Base-by-base conservation (phyloP, 2,797 vertebrate species). In the Zenarchopterus dispar region DNA sequence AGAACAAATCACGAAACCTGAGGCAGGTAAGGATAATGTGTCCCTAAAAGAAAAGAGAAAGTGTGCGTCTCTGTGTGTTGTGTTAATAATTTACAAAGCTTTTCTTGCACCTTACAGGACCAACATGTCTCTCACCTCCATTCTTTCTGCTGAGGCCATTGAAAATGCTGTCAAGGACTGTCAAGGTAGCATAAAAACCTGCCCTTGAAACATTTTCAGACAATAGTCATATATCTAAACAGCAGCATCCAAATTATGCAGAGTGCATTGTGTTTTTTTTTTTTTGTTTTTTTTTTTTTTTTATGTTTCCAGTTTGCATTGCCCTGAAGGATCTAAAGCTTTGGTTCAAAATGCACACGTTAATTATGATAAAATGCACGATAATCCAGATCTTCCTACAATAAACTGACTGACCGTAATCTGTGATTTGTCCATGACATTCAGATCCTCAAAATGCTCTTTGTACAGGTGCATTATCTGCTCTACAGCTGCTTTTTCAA, bases 131-230 rank as follows among this genome's bases (percentile, higher is more conserved):
- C 94, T 99, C 80, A 95, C 93, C 42, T 96, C 97, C 49, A 83
- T 98, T 67, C 95, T 99, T 48, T 95, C 93, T 23, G 93, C 96
- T 75, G 94, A 95, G 2, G 98, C 95, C 86, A 97, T 99, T n/a
- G 94, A 95, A 28, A 96, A 95, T 31, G 98, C 96, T 62, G 81
- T 99, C 80, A 95, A 95, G 87, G 96, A 97, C 89, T 99, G 96
- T 93, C 94, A 96, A 97, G 97, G 97, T 98, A 91, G 28, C 16
- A 28, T 52, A 8, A 55, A 28, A 57, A 19, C 22, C 26, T 17
- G 7, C 22, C 5, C 19, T 59, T 3, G 6, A 67, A 28, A 43
- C 39, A 21, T 36, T 24, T 11, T 5, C 51, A 47, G 17, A 36
- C 15, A 6, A 5, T 50, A 7, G 46, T 62, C 23, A 21, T 39